phyloP scores from a whole-genome alignment of 2,797 vertebrate genomes.

The Sebastes vulpes region DNA sequence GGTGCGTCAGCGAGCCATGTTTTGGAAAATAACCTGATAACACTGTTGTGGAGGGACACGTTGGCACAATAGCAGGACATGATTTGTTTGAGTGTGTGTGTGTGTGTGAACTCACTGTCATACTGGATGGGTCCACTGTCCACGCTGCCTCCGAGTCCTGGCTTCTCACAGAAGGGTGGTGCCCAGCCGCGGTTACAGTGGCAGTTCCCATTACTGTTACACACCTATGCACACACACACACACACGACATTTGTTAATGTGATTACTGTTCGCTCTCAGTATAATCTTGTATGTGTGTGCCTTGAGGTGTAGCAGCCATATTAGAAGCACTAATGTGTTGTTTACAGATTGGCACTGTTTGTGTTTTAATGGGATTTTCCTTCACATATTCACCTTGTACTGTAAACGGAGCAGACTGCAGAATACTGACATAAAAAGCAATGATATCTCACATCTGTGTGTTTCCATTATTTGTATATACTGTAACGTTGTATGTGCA shows the following conservation, averaged over 20 bases:
- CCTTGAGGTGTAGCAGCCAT: slow-evolving; percentile 19
- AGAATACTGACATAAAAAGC: neutral
- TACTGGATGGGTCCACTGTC: slow-evolving; percentile 93
- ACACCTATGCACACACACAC: slow-evolving; percentile 84
- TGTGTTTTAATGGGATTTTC: slow-evolving; percentile 21
- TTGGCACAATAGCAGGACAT: neutral
- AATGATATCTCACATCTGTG: neutral
- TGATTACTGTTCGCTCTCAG: neutral
- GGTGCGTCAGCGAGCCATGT: neutral
- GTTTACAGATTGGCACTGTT: slow-evolving; percentile 4
- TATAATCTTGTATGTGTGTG: neutral
- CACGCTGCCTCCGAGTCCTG: slow-evolving; percentile 91
- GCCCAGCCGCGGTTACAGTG: slow-evolving; percentile 93
- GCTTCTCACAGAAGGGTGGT: slow-evolving; percentile 91
- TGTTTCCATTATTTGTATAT: neutral
- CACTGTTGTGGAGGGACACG: neutral
- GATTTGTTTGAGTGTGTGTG: neutral
- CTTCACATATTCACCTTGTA: neutral
- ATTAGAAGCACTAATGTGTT: slow-evolving; percentile 27
- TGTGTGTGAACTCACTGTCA: slow-evolving; percentile 84
- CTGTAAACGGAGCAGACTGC: neutral
- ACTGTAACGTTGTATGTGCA: neutral
- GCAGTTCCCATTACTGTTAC: slow-evolving; percentile 95
- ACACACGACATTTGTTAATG: neutral
- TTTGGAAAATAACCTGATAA: neutral